These are phyloP conservation scores for Argya squamiceps DNA, from an alignment of 2,797 vertebrate genomes.

Conservation along the genomic window DNA sequence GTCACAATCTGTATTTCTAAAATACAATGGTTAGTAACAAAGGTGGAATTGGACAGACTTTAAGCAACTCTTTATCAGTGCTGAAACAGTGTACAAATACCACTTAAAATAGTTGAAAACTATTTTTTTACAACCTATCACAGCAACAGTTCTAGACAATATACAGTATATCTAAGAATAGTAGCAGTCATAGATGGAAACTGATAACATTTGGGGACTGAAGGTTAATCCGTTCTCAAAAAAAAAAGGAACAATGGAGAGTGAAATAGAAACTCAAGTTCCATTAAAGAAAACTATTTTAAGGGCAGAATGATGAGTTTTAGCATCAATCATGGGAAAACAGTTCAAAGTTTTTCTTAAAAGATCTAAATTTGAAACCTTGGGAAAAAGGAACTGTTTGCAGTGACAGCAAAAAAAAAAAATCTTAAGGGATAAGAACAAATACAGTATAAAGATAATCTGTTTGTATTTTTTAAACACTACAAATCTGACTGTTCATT, in stretches of 20 bases:
- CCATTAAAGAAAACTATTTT: constrained; percentile 60
- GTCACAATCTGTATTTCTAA: neutral
- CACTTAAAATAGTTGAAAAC: constrained; percentile 31
- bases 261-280: constrained; percentile 49
- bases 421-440: neutral
- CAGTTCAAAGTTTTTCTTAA: constrained; percentile 1
- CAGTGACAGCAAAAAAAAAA: neutral
- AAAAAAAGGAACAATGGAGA: constrained; percentile 41
- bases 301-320: constrained; percentile 36
- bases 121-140: neutral
- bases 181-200: constrained; percentile 54
- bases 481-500: neutral
- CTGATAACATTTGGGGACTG: constrained; percentile 45
- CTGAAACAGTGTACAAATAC: constrained; percentile 25
- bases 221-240: neutral
- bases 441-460: neutral
- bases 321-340: constrained; percentile 46
- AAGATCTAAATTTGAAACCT: constrained; percentile 30
- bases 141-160: constrained; percentile 46
- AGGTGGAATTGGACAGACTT: neutral
- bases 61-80: constrained; percentile 4
- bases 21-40: neutral
- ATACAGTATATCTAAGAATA: constrained; percentile 52
- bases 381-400: constrained; percentile 1
- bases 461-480: neutral